A percentile compares a stretch with the other conserved stretches of the same genome.
Evolutionary conservation across 2,113 vertebrate species (phyloP).

Genomic region (Xenotilapia flavipinnis): DNA sequence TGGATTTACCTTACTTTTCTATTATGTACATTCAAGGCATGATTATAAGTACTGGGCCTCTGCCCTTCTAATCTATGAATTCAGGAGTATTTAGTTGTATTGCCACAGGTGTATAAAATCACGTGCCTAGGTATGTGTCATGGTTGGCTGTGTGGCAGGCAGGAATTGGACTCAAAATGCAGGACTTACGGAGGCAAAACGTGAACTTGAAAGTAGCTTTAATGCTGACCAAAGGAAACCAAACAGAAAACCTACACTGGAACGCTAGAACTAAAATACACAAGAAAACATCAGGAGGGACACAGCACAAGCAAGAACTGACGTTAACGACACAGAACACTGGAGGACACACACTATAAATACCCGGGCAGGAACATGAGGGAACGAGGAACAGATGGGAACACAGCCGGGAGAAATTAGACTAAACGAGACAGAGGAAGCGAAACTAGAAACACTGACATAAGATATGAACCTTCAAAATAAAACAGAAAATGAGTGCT

Average conservation of each 20-base stretch:
- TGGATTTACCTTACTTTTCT: neutral
- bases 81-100: neutral
- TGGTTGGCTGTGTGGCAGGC: neutral
- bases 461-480: neutral
- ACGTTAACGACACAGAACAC: fast-evolving
- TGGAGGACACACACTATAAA: neutral
- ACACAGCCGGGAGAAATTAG: neutral
- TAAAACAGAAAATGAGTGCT: neutral
- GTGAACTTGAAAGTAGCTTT: neutral
- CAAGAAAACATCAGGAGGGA: neutral
- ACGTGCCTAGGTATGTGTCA: neutral
- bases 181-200: fast-evolving
- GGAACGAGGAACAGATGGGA: neutral
- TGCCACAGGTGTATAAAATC: neutral
- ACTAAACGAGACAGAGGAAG: neutral
- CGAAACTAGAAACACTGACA: neutral
- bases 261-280: neutral
- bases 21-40: neutral
- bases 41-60: neutral
- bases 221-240: neutral
- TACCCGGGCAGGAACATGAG: neutral
- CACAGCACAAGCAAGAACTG: fast-evolving
- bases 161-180: neutral
- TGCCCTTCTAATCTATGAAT: neutral
- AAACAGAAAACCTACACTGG: neutral